Conservation (phyloP, 2,888 invertebrate species). For the Agelastica alni region DNA sequence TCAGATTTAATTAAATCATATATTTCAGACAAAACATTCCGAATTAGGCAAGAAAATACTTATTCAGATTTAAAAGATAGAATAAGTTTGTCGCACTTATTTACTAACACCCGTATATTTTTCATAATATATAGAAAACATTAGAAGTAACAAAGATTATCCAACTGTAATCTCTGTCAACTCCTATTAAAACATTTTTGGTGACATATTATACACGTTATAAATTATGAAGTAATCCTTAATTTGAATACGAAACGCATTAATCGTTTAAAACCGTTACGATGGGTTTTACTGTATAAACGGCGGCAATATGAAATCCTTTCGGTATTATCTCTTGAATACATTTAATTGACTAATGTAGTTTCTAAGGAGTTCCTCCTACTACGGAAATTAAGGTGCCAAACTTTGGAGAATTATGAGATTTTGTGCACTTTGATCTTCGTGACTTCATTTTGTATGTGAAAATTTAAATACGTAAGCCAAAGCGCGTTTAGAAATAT, state of each 20-base stretch:
- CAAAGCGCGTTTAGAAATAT: too few relatives aligned
- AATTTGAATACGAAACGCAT: constrained; percentile 22
- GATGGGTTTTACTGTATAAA: constrained; percentile 11
- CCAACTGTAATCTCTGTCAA: neutral
- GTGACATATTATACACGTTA: constrained; percentile 1
- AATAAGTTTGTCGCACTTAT: too few relatives aligned
- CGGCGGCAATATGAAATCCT: constrained; percentile 23
- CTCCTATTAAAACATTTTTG: constrained; percentile 4
- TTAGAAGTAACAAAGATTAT: too few relatives aligned
- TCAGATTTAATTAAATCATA: too few relatives aligned
- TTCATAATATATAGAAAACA: too few relatives aligned
- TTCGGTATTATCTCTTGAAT: constrained; percentile 23
- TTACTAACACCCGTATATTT: too few relatives aligned
- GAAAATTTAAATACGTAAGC: too few relatives aligned
- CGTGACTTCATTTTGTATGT: neutral
- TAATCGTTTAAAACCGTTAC: constrained; percentile 23
- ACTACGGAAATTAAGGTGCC: constrained; percentile 27
- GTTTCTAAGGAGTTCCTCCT: constrained; percentile 19
- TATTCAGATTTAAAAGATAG: too few relatives aligned
- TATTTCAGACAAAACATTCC: too few relatives aligned
- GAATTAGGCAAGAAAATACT: too few relatives aligned
- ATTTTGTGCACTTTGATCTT: constrained; percentile 9
- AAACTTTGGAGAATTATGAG: constrained; percentile 25
- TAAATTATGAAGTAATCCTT: constrained; percentile 14
- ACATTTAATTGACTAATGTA: constrained; percentile 28